Conservation (phyloP, 2,113 vertebrate genomes). For the Pantherophis guttatus region DNA sequence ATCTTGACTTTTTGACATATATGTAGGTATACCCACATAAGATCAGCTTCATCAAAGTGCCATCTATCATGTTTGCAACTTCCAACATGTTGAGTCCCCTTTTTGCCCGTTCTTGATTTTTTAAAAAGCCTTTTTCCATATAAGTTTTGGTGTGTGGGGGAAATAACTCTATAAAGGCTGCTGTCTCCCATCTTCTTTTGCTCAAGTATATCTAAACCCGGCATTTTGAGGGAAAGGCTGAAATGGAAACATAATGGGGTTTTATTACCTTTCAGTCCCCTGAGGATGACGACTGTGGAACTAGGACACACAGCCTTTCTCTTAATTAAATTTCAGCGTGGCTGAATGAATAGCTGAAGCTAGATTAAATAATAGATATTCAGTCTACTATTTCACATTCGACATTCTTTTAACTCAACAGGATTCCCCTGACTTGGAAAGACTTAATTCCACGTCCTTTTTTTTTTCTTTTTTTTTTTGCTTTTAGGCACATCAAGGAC, state of each 20-base stretch:
- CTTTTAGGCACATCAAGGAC: background rate
- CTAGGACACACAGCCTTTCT: background rate
- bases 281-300: background rate
- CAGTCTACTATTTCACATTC: background rate
- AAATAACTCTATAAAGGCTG: background rate
- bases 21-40: background rate
- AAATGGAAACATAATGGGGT: background rate
- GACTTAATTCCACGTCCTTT: conserved; percentile 14
- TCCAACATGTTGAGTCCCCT: background rate
- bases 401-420: conserved; percentile 13
- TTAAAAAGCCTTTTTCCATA: background rate
- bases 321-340: conserved; percentile 24
- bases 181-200: background rate
- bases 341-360: conserved; percentile 12
- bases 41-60: background rate
- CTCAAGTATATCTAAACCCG: background rate
- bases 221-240: background rate
- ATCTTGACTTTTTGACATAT: background rate
- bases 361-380: conserved; percentile 20
- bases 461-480: background rate
- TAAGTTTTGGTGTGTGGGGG: background rate
- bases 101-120: background rate
- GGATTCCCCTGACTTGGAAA: background rate
- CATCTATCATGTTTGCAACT: background rate
- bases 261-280: background rate